Evolutionary conservation across 35 echinoderm and acorn worm genomes (phyloP), one percentile per base, ranked within the genome.

Genomic region (Apostichopus parvimensis): DNA sequence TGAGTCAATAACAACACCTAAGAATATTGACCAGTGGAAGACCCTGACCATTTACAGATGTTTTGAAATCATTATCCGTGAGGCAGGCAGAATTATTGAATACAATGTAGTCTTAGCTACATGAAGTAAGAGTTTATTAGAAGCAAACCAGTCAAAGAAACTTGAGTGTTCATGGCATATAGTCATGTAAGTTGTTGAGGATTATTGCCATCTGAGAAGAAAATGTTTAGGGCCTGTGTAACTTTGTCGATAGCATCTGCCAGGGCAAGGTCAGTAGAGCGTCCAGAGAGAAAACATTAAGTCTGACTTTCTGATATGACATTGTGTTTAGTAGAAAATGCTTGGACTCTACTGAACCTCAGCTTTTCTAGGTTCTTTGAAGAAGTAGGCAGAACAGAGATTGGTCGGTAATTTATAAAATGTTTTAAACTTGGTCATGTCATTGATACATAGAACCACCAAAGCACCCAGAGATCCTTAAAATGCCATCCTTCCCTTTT

Each of bases 1-100:
- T 57, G 82, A 86, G 58, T 86, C 55, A 86, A 86, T 57, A 86
- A 86, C 57, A 5, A 86, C 53, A 59, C 53, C 82, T n/a, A 86
- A 22, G 54, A 86, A 58, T 59, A 86, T 57, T 64, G 58, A 58
- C 82, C 54, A 11, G 10, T 59, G 10, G 54, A 59, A 86, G 54
- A 22, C 4, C 17, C 57, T 86, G 15, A 22, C 17, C 21, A 86
- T 86, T 86, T 86, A 86, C 58, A 14, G 15, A 34, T 10, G 57
- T 86, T 58, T 86, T 56, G 57, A 86, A 86, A 54, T 54, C 55
- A 5, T 86, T 86, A 17, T 59, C 58, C 6, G 17, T 86, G 13
- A 64, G 54, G 54, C 78, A 79, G 26, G 78, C 4, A 12, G 78
- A 79, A 79, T 79, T 79, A 79, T 59, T 86, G 18, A 57, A 86